Evolutionary conservation across 1,140 invertebrate species (phyloP).

Genomic region (Drosophila tsacasi): DNA sequence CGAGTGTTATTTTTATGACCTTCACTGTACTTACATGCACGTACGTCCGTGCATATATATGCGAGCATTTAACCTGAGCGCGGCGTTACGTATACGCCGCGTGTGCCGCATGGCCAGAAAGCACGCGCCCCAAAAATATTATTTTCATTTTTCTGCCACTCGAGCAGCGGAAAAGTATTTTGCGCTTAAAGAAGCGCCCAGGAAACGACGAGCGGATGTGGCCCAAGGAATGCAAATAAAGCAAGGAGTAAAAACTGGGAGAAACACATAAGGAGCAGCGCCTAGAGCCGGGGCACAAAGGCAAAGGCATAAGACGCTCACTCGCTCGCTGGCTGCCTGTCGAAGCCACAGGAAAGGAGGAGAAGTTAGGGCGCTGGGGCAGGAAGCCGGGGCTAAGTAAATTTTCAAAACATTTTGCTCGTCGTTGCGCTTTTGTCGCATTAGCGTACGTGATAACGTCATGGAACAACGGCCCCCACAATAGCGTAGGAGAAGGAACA

Average conservation of each 20-base stretch:
- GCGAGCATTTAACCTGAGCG: conserved; percentile 49
- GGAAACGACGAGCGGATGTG: conserved; percentile 74
- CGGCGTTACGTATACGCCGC: conserved; percentile 51
- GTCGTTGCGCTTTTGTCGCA: conserved; percentile 82
- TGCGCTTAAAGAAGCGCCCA: conserved; percentile 74
- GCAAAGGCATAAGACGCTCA: conserved; percentile 25
- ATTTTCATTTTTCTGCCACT: conserved; percentile 66
- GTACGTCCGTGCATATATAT: conserved; percentile 2
- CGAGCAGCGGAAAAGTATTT: conserved; percentile 72
- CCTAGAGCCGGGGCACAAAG: conserved; percentile 42
- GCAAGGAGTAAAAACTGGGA: conserved; percentile 31
- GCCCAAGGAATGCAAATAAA: conserved; percentile 78
- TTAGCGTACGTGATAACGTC: conserved; percentile 79
- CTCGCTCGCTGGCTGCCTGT: conserved; percentile 26
- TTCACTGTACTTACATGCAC: conserved; percentile 18
- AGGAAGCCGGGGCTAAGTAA: conserved; percentile 67
- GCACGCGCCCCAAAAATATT: conserved; percentile 75
- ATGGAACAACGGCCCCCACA: conserved; percentile 51
- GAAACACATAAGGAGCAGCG: conserved; percentile 16
- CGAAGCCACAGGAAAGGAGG: conserved; percentile 32
- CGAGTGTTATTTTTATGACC: conserved; percentile 16
- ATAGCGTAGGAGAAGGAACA: conserved; percentile 20
- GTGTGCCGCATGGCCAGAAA: conserved; percentile 58
- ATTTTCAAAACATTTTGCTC: conserved; percentile 81
- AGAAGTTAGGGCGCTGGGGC: background rate